These are phyloP conservation scores for Leptopterna dolabrata DNA, from an alignment of 2,888 invertebrate species.

Conservation along the genomic window DNA sequence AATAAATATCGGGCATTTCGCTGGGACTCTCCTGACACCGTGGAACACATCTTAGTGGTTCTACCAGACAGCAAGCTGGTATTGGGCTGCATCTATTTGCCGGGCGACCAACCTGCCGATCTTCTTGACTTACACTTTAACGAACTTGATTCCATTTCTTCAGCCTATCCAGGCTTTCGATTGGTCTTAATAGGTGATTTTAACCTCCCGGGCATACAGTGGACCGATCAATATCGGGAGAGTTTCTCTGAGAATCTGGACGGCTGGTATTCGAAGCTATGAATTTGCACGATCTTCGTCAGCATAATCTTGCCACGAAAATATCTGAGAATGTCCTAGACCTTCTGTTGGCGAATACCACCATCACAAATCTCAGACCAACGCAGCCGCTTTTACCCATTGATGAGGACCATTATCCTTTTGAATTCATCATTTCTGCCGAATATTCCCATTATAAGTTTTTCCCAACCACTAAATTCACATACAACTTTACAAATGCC, in stretches of 20 bases:
- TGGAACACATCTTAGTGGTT: too few species aligned
- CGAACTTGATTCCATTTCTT: background rate
- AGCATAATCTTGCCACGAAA: background rate
- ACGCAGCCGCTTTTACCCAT: background rate
- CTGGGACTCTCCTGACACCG: too few species aligned
- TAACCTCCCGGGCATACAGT: constrained; percentile 5
- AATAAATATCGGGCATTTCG: too few species aligned
- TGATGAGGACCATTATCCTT: background rate
- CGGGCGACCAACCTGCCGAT: too few species aligned
- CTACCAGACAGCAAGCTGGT: too few species aligned
- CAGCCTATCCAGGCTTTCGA: background rate
- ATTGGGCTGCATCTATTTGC: too few species aligned
- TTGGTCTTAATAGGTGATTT: background rate
- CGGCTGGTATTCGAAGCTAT: background rate
- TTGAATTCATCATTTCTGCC: background rate
- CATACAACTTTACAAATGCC: background rate
- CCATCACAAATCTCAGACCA: background rate
- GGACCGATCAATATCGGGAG: background rate
- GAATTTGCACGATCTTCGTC: constrained; percentile 1
- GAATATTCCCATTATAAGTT: background rate
- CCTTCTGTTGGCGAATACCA: background rate
- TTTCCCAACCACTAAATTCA: background rate
- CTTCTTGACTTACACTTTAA: too few species aligned
- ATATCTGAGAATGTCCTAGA: background rate
- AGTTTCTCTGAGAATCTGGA: background rate